Percentiles rank a stretch among this genome's conserved stretches.
These are phyloP conservation scores for Onchidella celtica DNA, from an alignment of 2,888 invertebrate species.

Conservation along the genomic window DNA sequence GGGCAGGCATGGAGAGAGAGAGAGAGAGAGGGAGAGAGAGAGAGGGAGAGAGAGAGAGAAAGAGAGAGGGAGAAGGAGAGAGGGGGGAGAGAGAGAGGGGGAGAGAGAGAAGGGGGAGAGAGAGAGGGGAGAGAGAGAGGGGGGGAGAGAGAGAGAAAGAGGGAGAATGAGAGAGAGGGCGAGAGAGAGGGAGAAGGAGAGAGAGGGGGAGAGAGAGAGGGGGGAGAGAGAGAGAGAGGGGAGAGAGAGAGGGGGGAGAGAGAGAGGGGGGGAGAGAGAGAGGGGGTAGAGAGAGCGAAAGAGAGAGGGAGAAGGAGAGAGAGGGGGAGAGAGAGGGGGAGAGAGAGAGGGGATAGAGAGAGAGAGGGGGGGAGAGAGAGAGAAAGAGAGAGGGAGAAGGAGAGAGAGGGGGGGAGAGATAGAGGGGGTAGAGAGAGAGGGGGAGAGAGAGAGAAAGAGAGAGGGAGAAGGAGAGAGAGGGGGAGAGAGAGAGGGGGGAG, in stretches of 20 bases:
- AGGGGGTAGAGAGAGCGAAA: background rate
- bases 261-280: background rate
- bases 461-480: background rate
- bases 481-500: background rate
- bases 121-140: too few relatives aligned
- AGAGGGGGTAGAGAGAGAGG: background rate
- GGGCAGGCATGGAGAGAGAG: background rate
- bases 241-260: background rate
- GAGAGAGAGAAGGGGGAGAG: background rate
- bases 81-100: background rate
- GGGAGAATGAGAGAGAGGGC: background rate
- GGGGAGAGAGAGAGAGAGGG: background rate
- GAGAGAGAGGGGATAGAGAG: background rate
- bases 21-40: constrained; percentile 31
- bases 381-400: background rate
- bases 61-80: background rate
- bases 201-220: background rate
- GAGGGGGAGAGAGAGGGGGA: background rate
- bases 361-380: background rate
- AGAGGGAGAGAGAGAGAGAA: constrained; percentile 26
- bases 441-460: background rate
- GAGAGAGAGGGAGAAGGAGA: too few relatives aligned
- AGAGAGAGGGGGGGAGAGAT: background rate
- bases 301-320: background rate
- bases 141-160: background rate